Evolutionary conservation across 2,888 invertebrate genomes (phyloP).

Genomic region (Exephanes ischioxanthus): DNA sequence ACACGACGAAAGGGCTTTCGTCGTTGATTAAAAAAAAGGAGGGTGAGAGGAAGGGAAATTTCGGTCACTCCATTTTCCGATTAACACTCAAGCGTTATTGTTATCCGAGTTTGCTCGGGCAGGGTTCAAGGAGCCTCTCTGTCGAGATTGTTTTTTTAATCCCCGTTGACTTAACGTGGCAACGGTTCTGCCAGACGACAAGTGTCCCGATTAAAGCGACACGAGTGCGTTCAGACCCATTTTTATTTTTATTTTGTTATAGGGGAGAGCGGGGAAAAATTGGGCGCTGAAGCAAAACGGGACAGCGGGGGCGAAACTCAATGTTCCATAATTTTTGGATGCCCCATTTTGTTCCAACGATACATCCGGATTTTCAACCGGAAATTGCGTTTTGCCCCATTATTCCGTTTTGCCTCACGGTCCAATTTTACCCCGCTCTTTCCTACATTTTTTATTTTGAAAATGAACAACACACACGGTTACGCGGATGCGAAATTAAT

Average conservation of each 20-base stretch:
- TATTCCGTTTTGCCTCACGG: no score
- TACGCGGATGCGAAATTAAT: background rate
- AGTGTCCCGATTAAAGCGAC: background rate
- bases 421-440: no score
- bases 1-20: slow-evolving; percentile 18
- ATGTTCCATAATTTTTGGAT: no score
- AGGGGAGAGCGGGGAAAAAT: no score
- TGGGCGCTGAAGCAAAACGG: no score
- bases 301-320: no score
- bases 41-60: background rate
- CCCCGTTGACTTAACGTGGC: background rate
- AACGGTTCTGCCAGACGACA: background rate
- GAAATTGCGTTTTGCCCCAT: no score
- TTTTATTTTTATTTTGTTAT: background rate
- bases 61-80: slow-evolving; percentile 34
- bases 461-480: background rate
- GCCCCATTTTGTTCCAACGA: no score
- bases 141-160: background rate
- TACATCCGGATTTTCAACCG: no score
- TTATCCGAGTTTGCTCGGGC: background rate
- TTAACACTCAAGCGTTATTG: slow-evolving; percentile 10
- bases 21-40: slow-evolving; percentile 16
- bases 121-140: background rate
- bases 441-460: background rate
- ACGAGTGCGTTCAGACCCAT: background rate